Conservation (phyloP, 2,888 invertebrate genomes). For the Zygogramma bicolorata region DNA sequence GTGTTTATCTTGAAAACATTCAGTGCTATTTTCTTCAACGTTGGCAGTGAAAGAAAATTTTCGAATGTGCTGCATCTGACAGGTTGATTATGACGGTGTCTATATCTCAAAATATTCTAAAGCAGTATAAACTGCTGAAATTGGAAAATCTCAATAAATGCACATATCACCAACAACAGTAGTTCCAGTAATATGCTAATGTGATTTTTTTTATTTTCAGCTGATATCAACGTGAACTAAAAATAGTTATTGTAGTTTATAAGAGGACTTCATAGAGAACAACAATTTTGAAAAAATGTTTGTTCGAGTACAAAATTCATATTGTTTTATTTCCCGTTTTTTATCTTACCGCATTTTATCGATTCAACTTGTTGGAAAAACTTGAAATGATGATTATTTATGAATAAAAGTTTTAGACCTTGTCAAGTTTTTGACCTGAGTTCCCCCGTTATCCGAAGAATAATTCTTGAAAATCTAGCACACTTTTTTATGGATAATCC, state of each 20-base stretch:
- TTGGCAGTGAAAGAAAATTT: too few relatives aligned
- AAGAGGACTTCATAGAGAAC: constrained; percentile 42
- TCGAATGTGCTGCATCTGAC: too few relatives aligned
- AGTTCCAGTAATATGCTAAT: too few relatives aligned
- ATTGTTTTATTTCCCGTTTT: constrained; percentile 42
- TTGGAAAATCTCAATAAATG: too few relatives aligned
- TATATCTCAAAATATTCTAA: too few relatives aligned
- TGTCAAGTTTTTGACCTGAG: constrained; percentile 14
- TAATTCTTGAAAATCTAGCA: constrained; percentile 47
- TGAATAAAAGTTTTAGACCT: constrained; percentile 24
- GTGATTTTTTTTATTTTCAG: constrained; percentile 60
- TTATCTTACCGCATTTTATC: constrained; percentile 34
- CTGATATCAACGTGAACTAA: constrained; percentile 67
- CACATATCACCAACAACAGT: too few relatives aligned
- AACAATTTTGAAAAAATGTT: constrained; percentile 46
- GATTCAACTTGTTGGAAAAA: constrained; percentile 35
- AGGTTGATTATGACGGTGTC: too few relatives aligned
- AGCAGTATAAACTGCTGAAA: too few relatives aligned
- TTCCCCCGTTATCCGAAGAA: constrained; percentile 1
- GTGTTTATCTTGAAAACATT: too few relatives aligned
- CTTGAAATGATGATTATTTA: constrained; percentile 31
- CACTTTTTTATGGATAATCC: constrained; percentile 31
- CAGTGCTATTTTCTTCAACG: too few relatives aligned
- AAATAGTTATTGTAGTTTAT: constrained; percentile 39
- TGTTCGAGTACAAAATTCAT: constrained; percentile 55